Percentiles rank a stretch among this genome's conserved stretches.
These are phyloP conservation scores for Elaphurus davidianus DNA, from an alignment of 2,113 vertebrate genomes.

Conservation along the genomic window DNA sequence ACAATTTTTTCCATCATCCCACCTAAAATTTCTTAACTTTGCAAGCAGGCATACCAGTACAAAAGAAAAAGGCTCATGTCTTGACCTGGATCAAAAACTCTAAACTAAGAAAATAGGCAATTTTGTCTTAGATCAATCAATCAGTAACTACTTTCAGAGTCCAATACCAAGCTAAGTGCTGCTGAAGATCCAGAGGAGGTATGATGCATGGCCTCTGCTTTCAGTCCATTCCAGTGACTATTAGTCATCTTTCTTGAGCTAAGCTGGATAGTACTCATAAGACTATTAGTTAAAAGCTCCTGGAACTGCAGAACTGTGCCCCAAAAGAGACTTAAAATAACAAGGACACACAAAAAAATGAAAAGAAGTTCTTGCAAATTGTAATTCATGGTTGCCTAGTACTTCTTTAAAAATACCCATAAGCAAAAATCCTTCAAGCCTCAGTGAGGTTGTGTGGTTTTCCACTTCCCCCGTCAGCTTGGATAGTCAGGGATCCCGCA, in stretches of 20 bases:
- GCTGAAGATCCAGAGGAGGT: not conserved
- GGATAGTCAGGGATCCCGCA: not conserved
- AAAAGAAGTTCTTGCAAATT: not conserved
- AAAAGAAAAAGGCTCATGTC: not conserved
- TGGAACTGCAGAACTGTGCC: not conserved
- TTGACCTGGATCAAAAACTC: not conserved
- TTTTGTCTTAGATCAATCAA: not conserved
- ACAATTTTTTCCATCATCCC: not conserved
- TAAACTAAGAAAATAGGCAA: not conserved
- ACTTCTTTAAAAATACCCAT: constrained; percentile 48
- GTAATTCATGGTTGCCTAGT: not conserved
- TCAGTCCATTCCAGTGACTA: not conserved
- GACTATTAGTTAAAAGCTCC: constrained; percentile 35
- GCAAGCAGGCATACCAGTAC: not conserved
- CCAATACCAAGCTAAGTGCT: not conserved
- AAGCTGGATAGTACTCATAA: constrained; percentile 2
- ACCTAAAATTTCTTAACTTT: not conserved
- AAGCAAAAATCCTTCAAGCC: constrained; percentile 53
- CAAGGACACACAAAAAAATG: not conserved
- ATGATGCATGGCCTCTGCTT: not conserved
- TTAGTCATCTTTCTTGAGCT: constrained; percentile 22
- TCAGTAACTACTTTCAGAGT: not conserved
- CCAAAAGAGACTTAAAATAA: constrained; percentile 31
- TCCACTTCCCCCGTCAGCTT: constrained; percentile 37
- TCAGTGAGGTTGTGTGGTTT: constrained; percentile 28